Conservation (phyloP, 2,888 invertebrate genomes). For the Euplagia quadripunctaria region DNA sequence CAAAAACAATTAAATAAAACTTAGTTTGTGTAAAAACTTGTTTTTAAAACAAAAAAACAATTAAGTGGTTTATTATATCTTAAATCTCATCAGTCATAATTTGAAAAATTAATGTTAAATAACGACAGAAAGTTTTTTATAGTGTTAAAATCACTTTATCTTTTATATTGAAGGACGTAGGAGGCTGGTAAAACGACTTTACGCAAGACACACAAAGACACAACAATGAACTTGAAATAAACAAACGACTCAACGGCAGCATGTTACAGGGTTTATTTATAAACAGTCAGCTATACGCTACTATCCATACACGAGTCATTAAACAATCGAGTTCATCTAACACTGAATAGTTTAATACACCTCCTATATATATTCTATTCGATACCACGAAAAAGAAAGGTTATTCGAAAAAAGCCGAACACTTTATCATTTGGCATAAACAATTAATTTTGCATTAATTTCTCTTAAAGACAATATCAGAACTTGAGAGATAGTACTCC, state of each 20-base stretch:
- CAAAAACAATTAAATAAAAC: too few relatives aligned
- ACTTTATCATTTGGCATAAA: neutral
- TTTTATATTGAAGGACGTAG: constrained; percentile 48
- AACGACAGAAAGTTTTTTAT: constrained; percentile 35
- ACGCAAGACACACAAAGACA: constrained; percentile 51
- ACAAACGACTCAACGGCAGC: constrained; percentile 44
- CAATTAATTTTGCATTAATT: too few relatives aligned
- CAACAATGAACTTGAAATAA: constrained; percentile 62
- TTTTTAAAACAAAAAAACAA: too few relatives aligned
- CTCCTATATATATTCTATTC: neutral
- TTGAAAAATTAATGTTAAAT: neutral
- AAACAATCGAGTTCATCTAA: neutral
- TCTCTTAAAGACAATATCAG: too few relatives aligned
- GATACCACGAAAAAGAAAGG: neutral
- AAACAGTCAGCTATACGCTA: constrained; percentile 38
- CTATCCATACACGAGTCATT: neutral
- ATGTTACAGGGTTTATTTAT: constrained; percentile 53
- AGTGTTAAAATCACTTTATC: constrained; percentile 51
- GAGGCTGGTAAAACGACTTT: constrained; percentile 47
- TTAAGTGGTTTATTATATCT: too few relatives aligned
- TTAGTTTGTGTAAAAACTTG: too few relatives aligned
- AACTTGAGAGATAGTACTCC: too few relatives aligned
- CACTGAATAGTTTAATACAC: neutral
- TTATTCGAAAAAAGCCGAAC: neutral
- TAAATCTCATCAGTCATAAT: too few relatives aligned